phyloP scores from a whole-genome alignment of 2,888 invertebrate species.

The Hypsopygia costalis region DNA sequence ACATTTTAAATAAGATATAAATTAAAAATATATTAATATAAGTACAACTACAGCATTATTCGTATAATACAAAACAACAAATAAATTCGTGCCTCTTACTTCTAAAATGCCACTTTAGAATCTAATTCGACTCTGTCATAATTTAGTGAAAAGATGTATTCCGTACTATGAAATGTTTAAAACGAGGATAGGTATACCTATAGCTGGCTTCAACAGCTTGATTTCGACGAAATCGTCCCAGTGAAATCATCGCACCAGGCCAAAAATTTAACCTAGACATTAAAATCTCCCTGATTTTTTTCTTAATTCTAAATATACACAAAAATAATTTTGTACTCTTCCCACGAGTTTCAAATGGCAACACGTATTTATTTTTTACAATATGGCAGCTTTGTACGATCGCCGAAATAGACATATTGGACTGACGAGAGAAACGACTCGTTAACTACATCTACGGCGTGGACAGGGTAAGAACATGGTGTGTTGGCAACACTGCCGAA shows the following conservation, averaged over 20 bases:
- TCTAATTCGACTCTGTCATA: constrained; percentile 24
- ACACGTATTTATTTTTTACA: constrained; percentile 49
- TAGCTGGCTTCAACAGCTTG: constrained; percentile 28
- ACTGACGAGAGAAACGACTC: constrained; percentile 28
- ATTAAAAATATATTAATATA: constrained; percentile 67
- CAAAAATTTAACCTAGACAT: constrained; percentile 66
- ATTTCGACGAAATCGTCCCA: constrained; percentile 41
- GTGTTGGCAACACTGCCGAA: constrained; percentile 27
- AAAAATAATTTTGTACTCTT: constrained; percentile 80
- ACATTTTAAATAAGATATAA: constrained; percentile 42
- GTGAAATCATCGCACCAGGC: constrained; percentile 67
- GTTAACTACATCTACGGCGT: constrained; percentile 25
- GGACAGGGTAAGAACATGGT: constrained; percentile 20
- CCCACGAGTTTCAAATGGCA: constrained; percentile 75
- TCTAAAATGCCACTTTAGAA: constrained; percentile 65
- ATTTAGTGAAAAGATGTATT: constrained; percentile 29
- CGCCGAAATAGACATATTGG: constrained; percentile 34
- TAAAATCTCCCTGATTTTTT: constrained; percentile 78
- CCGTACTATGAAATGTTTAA: constrained; percentile 28
- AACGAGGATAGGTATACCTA: constrained; percentile 21
- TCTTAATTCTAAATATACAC: constrained; percentile 76
- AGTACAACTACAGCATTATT: constrained; percentile 61
- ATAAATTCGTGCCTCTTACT: constrained; percentile 78
- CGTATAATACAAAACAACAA: constrained; percentile 65
- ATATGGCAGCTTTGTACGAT: constrained; percentile 71